phyloP scores from a whole-genome alignment of 2,113 vertebrate species.

The Anser brachyrhynchus region DNA sequence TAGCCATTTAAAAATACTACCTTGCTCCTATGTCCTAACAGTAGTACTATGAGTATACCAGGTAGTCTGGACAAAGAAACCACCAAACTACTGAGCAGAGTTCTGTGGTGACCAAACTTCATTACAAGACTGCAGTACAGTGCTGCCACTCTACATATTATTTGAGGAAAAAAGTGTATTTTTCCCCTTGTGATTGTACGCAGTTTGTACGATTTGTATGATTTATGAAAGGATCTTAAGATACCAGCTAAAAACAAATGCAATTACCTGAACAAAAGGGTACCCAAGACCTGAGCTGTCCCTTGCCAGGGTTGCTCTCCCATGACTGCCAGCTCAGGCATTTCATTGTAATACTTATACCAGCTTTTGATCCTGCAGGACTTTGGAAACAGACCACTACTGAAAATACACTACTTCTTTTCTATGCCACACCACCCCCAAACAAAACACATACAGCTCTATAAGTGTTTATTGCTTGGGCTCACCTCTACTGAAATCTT shows the following conservation, averaged over 20 bases:
- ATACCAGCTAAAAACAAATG: neutral
- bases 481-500: neutral
- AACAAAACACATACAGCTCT: neutral
- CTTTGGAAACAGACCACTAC: neutral
- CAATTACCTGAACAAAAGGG: neutral
- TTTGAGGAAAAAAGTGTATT: neutral
- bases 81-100: neutral
- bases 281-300: neutral
- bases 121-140: neutral
- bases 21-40: neutral
- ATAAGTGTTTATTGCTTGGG: too few species aligned
- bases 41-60: neutral
- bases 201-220: neutral
- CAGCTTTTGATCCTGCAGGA: neutral
- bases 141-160: neutral
- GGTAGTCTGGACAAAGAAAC: neutral
- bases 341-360: neutral
- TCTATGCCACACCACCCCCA: neutral
- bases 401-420: neutral
- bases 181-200: neutral
- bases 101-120: neutral
- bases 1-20: neutral
- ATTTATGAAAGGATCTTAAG: neutral
- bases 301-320: neutral
- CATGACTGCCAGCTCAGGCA: neutral